Evolutionary conservation across 2,888 invertebrate species (phyloP).

Genomic region (Deroplatys truncata): DNA sequence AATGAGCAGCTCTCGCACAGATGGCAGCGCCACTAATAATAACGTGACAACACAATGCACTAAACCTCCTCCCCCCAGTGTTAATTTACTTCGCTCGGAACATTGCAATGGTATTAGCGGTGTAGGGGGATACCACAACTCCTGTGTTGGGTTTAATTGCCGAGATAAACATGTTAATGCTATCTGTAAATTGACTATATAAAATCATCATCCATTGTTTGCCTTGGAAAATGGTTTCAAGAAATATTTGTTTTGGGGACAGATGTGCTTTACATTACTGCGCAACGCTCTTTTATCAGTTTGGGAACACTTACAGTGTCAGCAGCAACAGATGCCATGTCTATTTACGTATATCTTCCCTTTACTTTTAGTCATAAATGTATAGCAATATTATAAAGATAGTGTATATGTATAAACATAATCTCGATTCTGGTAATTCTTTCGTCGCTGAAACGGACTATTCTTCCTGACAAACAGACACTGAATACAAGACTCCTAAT

Average conservation of each 20-base stretch:
- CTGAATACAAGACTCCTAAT: no score
- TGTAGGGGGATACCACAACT: not conserved
- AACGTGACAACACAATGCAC: constrained; percentile 14
- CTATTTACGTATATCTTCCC: not conserved
- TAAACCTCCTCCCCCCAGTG: constrained; percentile 1
- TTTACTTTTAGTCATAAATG: no score
- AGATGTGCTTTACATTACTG: not conserved
- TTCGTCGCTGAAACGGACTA: no score
- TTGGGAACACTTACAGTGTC: not conserved
- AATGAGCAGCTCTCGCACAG: constrained; percentile 3
- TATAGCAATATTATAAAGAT: no score
- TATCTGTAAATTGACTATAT: constrained; percentile 9
- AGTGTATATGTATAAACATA: no score
- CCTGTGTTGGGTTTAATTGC: not conserved
- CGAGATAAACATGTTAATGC: constrained; percentile 6
- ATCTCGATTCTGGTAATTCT: no score
- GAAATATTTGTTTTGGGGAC: not conserved
- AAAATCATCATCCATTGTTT: constrained; percentile 2
- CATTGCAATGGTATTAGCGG: not conserved
- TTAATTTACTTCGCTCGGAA: constrained; percentile 7
- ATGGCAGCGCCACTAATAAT: constrained; percentile 16
- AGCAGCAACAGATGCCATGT: not conserved
- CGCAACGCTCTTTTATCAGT: not conserved
- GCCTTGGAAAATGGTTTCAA: not conserved
- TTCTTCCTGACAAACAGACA: no score